Percentiles rank a stretch among this genome's conserved stretches.
Conservation (phyloP, 2,113 vertebrate genomes). For the Puma concolor region DNA sequence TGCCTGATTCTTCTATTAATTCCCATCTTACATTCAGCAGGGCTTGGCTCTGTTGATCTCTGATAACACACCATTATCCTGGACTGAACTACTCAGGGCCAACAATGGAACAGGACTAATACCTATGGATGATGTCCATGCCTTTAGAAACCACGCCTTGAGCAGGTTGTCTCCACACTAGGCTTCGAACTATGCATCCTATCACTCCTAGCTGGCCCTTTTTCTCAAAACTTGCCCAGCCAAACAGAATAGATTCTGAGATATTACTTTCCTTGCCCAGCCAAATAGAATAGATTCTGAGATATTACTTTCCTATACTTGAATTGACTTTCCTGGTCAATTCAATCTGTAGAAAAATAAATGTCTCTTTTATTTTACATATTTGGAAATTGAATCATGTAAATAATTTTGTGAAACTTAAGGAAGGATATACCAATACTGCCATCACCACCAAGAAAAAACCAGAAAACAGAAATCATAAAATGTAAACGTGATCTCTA, state of each 20-base stretch:
- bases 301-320: not conserved
- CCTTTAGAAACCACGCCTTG: not conserved
- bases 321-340: not conserved
- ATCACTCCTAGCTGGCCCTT: not conserved
- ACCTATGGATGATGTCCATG: not conserved
- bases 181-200: not conserved
- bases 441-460: not conserved
- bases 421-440: not conserved
- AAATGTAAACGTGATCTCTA: constrained; percentile 71
- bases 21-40: not conserved
- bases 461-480: not conserved
- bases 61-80: not conserved
- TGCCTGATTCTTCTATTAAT: not conserved
- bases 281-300: not conserved
- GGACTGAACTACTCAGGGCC: not conserved
- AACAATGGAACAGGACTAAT: not conserved
- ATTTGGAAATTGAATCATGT: not conserved
- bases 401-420: not conserved
- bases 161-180: not conserved
- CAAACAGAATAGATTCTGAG: not conserved
- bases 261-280: not conserved
- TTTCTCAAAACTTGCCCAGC: not conserved
- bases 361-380: not conserved
- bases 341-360: not conserved
- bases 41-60: not conserved